Base-by-base conservation (phyloP, 2,888 invertebrate genomes). In the Eilema sororculum region DNA sequence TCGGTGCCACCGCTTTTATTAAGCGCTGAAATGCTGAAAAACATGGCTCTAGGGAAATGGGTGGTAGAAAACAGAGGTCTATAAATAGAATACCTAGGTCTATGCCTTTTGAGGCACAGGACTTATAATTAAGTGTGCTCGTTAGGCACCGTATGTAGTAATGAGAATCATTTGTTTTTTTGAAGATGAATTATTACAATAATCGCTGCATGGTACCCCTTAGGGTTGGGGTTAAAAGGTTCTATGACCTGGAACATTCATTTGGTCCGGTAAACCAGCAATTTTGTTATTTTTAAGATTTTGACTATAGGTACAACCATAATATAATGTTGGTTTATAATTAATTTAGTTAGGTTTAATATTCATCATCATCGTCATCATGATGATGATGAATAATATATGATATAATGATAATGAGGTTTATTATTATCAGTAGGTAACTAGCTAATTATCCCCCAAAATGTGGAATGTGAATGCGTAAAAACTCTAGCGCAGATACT, bases 21-120 rank as follows among this genome's bases (percentile, higher is more conserved):
- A 80, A 93, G 93, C 94, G 94, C 92, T 93, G 82, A 82, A 89
- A 78, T 86, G 92, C 92, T 90, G 85, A 79, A 89, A 88, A 82
- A 87, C 79, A 76, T 70, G 57, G 67, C 81, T 75, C 76, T 76
- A 78, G 81, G 79, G 80, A 85, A 88, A 86, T 82, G 81, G 87
- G 86, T 87, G 84, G 87, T 87, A 89, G 87, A 88, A 90, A 89
- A 87, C 84, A 82, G 80, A 81, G 76, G 69, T 82, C 90, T 93
- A 92, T 87, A 91, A 92, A 93, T 93, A 93, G 91, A 85, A 69
- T 72, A 16, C 78, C 75, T 80, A 74, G 82, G 72, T 60, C 60
- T 33, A 60, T 60, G 60, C 30, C 73, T 83, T 81, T 81, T 81
- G 79, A 81, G 73, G 78, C 72, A 78, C 79, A 82, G 72, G 83